These are phyloP conservation scores for Lithophane ornitopus DNA, from an alignment of 2,888 invertebrate genomes.

Conservation along the genomic window DNA sequence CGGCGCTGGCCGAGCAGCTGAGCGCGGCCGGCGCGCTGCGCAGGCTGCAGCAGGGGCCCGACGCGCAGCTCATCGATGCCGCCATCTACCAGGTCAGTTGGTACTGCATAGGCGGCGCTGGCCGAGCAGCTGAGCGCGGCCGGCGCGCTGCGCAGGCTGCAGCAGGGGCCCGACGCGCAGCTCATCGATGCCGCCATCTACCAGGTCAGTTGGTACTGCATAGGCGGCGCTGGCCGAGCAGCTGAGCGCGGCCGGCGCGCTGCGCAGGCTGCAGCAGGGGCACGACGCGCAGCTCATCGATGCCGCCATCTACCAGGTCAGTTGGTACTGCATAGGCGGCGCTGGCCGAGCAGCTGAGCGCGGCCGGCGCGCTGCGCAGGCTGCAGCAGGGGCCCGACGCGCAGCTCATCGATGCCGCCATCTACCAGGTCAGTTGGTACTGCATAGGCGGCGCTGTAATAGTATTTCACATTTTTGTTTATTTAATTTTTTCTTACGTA, in stretches of 20 bases:
- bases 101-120: too few relatives aligned
- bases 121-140: slow-evolving; percentile 95
- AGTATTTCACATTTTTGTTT: too few relatives aligned
- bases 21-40: slow-evolving; percentile 93
- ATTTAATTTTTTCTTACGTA: too few relatives aligned
- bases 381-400: slow-evolving; percentile 86
- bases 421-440: slow-evolving; percentile 69
- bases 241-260: too few relatives aligned
- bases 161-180: slow-evolving; percentile 79
- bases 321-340: too few relatives aligned
- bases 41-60: slow-evolving; percentile 86
- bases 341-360: too few relatives aligned
- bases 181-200: slow-evolving; percentile 78
- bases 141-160: slow-evolving; percentile 92
- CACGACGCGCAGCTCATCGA: slow-evolving; percentile 79
- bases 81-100: slow-evolving; percentile 74
- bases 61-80: slow-evolving; percentile 80
- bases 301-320: slow-evolving; percentile 73
- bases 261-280: slow-evolving; percentile 90
- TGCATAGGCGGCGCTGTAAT: too few relatives aligned
- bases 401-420: slow-evolving; percentile 78
- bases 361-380: slow-evolving; percentile 79
- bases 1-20: slow-evolving; percentile 95
- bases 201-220: slow-evolving; percentile 61
- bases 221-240: slow-evolving; percentile 90